These are phyloP conservation scores for Aleiodes testaceus DNA, from an alignment of 2,888 invertebrate genomes.

Conservation along the genomic window DNA sequence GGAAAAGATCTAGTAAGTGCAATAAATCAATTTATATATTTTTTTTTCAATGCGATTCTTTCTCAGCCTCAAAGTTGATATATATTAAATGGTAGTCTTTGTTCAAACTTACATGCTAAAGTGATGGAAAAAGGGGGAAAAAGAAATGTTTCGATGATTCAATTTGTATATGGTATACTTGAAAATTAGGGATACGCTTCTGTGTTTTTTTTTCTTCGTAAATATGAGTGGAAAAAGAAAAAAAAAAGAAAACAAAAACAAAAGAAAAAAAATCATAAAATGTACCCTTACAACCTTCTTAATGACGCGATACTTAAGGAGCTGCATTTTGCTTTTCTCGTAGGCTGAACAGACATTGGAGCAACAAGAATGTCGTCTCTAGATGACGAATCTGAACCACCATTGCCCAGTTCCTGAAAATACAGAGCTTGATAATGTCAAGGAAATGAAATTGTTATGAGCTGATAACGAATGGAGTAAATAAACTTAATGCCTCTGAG, in stretches of 20 bases:
- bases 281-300: slow-evolving; percentile 78
- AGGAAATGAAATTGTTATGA: background rate
- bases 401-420: slow-evolving; percentile 81
- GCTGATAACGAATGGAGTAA: background rate
- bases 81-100: slow-evolving; percentile 6
- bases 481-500: background rate
- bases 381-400: slow-evolving; percentile 76
- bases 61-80: too few species aligned
- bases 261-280: background rate
- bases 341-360: slow-evolving; percentile 89
- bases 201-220: background rate
- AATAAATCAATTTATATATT: background rate
- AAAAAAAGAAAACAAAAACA: too few species aligned
- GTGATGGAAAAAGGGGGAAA: too few species aligned
- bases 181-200: background rate
- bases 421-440: slow-evolving; percentile 42
- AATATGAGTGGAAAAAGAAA: background rate
- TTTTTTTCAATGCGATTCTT: too few species aligned
- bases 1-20: background rate
- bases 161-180: background rate
- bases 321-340: slow-evolving; percentile 83
- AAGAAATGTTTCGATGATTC: background rate
- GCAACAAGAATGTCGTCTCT: slow-evolving; percentile 80
- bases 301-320: slow-evolving; percentile 80
- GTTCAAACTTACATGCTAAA: too few species aligned